Base-by-base conservation (phyloP, 2,797 vertebrate genomes). In the Acanthurus tractus region DNA sequence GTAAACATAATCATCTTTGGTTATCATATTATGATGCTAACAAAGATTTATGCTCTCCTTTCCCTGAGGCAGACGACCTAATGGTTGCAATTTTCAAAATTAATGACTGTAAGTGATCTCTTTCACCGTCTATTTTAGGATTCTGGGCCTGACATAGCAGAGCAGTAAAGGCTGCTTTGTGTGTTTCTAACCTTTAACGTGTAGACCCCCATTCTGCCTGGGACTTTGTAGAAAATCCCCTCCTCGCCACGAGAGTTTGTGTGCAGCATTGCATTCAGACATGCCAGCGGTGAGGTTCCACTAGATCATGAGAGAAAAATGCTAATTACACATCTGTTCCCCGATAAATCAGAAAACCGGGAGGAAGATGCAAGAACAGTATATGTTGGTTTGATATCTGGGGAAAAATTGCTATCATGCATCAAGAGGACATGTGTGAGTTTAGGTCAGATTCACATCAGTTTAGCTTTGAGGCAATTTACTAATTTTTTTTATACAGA, bases 141-240 rank as follows among this genome's bases (percentile, higher is more conserved):
- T 13, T 50, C 56, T 22, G 53, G 3, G 13, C 14, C n/a, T 66
- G 11, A 14, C 12, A 20, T 4, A 2, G 12, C 22, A 23, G 15
- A 73, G 8, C 13, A 49, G 48, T 58, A 8, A 63, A 65, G 50
- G 6, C 6, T 25, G n/a, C 2, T 13, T 66, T 70, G 14, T 65
- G 36, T 75, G 20, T 3, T 22, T 72, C 85, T 36, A 79, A 99
- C 98, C 97, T 99, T 99, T 69, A 99, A 91, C 1, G 97, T 99
- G 92, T 99, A 99, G 68, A 99, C 98, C 55, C 98, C 98, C 98
- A 99, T 99, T 69, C 98, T 94, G 69, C 98, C 98, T 0, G 98
- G 98, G 45, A 99, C 97, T 93, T 99, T 99, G 89, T 99, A 99
- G 96, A 99, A 99, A 90, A 99, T 99, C 23, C 98, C 98, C 87